Base-by-base conservation (phyloP, 2,888 invertebrate species). In the Cepaea hortensis region DNA sequence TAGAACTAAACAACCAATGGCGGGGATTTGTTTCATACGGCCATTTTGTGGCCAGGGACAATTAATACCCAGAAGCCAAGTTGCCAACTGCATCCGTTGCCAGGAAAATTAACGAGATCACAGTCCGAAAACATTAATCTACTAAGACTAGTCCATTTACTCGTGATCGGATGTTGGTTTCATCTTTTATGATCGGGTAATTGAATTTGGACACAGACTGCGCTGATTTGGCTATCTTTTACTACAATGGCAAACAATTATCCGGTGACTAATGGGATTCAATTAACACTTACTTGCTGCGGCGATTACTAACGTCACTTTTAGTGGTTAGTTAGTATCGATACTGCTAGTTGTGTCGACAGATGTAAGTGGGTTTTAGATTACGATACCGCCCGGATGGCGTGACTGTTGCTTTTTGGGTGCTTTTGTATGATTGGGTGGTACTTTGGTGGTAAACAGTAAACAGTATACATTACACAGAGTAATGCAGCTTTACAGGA, bases 51-150 rank as follows among this genome's bases (percentile, higher is more conserved):
- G 55, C 55, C 55, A 55, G 55, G 55, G 7, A 55, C 55, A 55
- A 55, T 55, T 55, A 55, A 6, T 9, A 55, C 55, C 55, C 7
- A 55, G 35, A 23, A 50, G 46, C 50, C 35, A 50, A 76, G 50
- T 15, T 76, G 76, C 76, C 76, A 76, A 76, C 18, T 20, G 20
- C 76, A 76, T 18, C 50, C 50, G 76, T 76, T 76, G 50, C 76
- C 76, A 5, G 46, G 76, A 18, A 50, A 76, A 76, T 76, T 50
- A 76, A 48, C 76, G n/a, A 50, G 76, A 15, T 20, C 76, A 4
- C 18, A 50, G 76, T 18, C 20, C n/a, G 15, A 18, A 55, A 5
- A 11, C 55, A 79, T 79, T 79, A 79, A 79, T 79, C 61, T 79
- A 79, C n/a, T 7, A 11, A 46, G 23, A 79, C 77, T 61, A 23